Evolutionary conservation across 2,888 invertebrate genomes (phyloP).

Genomic region (Plebejus melissa): DNA sequence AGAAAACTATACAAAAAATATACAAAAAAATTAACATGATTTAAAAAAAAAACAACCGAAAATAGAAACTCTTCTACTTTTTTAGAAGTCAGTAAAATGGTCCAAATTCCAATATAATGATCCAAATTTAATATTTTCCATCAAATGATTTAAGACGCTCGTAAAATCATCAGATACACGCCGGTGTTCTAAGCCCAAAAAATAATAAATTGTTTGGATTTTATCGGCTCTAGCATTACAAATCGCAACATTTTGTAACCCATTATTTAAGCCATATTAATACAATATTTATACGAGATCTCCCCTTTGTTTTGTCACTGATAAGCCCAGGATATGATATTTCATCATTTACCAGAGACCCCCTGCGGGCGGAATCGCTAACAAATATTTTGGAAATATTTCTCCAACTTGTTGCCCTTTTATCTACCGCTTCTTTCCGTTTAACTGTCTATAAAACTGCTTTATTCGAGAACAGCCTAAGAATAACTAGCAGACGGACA

Average conservation of each 20-base stretch:
- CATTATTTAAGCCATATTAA: constrained; percentile 22
- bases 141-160: constrained; percentile 1
- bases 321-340: constrained; percentile 22
- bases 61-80: not conserved
- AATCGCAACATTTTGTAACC: constrained; percentile 18
- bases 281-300: constrained; percentile 19
- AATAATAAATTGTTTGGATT: not conserved
- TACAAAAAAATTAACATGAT: too few relatives aligned
- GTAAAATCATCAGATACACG: not conserved
- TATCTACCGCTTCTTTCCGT: constrained; percentile 77
- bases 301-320: constrained; percentile 24
- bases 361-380: constrained; percentile 59
- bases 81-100: not conserved
- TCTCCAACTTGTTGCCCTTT: constrained; percentile 76
- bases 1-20: not conserved
- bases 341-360: constrained; percentile 39
- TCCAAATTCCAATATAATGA: not conserved
- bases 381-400: constrained; percentile 79
- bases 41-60: not conserved
- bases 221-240: not conserved
- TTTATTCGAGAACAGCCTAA: constrained; percentile 25
- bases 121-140: not conserved
- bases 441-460: constrained; percentile 62
- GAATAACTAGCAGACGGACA: not conserved
- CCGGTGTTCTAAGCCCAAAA: not conserved